A percentile compares a stretch with the other conserved stretches of the same genome.
Evolutionary conservation across 2,113 vertebrate species (phyloP).

Genomic region (Pelecanoides urinatrix): DNA sequence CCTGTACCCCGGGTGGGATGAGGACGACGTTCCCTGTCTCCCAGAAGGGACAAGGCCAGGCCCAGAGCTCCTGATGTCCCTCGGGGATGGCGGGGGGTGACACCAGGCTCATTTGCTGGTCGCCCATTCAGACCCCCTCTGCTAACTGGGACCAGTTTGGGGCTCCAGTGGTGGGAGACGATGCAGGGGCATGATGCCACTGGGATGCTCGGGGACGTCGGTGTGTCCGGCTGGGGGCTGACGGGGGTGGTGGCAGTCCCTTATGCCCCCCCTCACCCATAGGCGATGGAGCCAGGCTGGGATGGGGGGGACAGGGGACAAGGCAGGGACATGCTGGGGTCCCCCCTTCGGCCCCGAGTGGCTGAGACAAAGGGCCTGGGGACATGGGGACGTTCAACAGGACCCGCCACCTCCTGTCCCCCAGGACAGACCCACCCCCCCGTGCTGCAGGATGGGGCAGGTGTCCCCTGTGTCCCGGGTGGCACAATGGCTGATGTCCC

Average conservation of each 20-base stretch:
- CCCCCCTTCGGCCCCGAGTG: background rate
- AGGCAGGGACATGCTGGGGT: too few relatives aligned
- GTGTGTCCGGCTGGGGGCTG: background rate
- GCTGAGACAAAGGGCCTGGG: background rate
- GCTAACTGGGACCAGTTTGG: background rate
- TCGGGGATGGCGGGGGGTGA: background rate
- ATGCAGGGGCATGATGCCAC: background rate
- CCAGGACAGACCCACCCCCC: too few relatives aligned
- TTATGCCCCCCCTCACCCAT: too few relatives aligned
- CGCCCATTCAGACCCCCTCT: background rate
- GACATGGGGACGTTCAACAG: background rate
- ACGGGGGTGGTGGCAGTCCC: too few relatives aligned
- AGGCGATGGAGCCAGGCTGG: background rate
- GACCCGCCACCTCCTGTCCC: background rate
- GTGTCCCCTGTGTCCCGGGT: background rate
- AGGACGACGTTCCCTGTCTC: background rate
- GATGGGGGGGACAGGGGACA: too few relatives aligned
- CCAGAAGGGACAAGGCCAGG: background rate
- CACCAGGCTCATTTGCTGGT: accelerated
- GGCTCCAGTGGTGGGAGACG: background rate
- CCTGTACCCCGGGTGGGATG: too few relatives aligned
- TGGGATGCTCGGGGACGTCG: background rate
- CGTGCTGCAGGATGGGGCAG: too few relatives aligned
- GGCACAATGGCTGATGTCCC: background rate
- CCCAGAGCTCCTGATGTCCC: background rate